phyloP scores from a whole-genome alignment of 2,888 invertebrate genomes.

The Cordilura impudica region DNA sequence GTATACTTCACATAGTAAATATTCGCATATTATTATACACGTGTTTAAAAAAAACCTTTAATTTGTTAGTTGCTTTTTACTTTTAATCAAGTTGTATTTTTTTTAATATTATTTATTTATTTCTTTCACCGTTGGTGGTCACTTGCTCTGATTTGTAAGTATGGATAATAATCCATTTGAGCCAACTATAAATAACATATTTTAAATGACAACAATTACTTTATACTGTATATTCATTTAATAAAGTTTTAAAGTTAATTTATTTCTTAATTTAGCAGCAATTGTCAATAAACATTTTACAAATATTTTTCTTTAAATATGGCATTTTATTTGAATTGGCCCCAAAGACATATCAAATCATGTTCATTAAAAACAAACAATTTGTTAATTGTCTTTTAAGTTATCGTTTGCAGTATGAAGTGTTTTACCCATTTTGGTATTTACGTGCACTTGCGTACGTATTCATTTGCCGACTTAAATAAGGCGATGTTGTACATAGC shows the following conservation, averaged over 20 bases:
- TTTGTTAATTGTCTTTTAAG: constrained; percentile 4
- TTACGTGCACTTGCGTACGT: background rate
- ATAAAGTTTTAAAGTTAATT: constrained; percentile 8
- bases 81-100: background rate
- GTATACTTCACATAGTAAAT: too few relatives aligned
- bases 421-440: constrained; percentile 10
- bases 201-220: background rate
- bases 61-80: constrained; percentile 16
- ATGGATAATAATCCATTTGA: too few relatives aligned
- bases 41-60: background rate
- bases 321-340: constrained; percentile 11
- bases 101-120: background rate
- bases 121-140: constrained; percentile 34
- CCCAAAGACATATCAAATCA: constrained; percentile 1
- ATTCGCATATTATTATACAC: background rate
- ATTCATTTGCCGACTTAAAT: background rate
- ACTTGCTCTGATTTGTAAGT: background rate
- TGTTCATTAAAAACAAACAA: constrained; percentile 21
- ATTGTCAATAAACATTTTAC: constrained; percentile 8
- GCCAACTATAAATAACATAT: background rate
- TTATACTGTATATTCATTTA: background rate
- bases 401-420: background rate
- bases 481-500: background rate
- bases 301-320: background rate
- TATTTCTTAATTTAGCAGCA: background rate